These are phyloP conservation scores for Cathartes aura DNA, from an alignment of 2,113 vertebrate species.

Conservation along the genomic window DNA sequence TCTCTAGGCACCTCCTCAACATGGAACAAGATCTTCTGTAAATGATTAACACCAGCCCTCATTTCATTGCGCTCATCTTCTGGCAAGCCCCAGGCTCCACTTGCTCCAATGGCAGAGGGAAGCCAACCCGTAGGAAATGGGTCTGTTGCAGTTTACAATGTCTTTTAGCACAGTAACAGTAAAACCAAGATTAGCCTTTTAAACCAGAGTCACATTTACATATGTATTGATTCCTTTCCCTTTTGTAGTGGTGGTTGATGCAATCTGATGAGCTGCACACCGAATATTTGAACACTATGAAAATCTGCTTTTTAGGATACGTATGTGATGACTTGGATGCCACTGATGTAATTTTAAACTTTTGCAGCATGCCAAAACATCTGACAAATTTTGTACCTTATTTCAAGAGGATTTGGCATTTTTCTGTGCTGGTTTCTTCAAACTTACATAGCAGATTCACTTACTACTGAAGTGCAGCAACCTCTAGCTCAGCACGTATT, in stretches of 20 bases:
- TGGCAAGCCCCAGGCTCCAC: neutral
- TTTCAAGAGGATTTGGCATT: conserved; percentile 8
- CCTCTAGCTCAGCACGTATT: neutral
- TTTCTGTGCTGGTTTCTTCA: conserved; percentile 11
- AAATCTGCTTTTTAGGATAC: conserved; percentile 18
- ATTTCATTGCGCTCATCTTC: neutral
- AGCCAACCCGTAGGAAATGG: neutral
- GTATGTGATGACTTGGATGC: neutral
- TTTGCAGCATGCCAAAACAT: conserved; percentile 22
- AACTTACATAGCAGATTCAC: neutral
- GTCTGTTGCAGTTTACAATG: neutral
- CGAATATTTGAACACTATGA: neutral
- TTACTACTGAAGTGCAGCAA: neutral
- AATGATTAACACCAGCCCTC: conserved; percentile 16
- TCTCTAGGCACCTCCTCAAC: neutral
- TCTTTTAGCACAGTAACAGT: conserved; percentile 54
- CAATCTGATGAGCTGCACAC: conserved; percentile 45
- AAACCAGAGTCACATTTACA: conserved; percentile 59
- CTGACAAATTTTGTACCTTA: conserved; percentile 44
- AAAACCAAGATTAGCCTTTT: conserved; percentile 48
- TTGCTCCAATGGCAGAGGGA: neutral
- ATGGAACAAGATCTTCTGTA: neutral
- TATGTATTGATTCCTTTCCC: conserved; percentile 62
- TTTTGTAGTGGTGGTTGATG: conserved; percentile 57
- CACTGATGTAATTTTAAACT: conserved; percentile 7